Conservation (phyloP, 2,113 vertebrate genomes). For the Psittacus erithacus region DNA sequence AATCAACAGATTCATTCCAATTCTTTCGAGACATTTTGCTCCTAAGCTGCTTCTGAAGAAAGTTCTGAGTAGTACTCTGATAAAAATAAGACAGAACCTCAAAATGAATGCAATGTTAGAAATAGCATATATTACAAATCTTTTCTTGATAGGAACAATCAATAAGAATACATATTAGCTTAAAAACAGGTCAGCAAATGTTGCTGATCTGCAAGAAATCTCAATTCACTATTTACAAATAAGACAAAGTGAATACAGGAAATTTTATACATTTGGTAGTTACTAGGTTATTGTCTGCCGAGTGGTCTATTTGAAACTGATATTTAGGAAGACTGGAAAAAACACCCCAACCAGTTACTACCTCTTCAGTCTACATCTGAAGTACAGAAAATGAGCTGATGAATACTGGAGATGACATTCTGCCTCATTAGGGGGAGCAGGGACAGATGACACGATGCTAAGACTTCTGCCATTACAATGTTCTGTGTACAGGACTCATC, state of each 20-base stretch:
- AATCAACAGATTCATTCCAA: constrained; percentile 66
- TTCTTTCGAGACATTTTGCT: constrained; percentile 66
- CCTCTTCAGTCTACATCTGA: constrained; percentile 62
- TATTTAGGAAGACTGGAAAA: constrained; percentile 79
- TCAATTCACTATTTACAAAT: constrained; percentile 85
- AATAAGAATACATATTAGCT: constrained; percentile 85
- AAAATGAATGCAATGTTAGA: constrained; percentile 82
- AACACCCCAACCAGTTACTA: constrained; percentile 67
- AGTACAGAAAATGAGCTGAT: constrained; percentile 68
- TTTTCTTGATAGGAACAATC: constrained; percentile 81
- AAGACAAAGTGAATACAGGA: constrained; percentile 86
- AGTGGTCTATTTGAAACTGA: constrained; percentile 79
- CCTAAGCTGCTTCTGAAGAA: constrained; percentile 81
- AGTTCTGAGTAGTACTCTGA: constrained; percentile 77
- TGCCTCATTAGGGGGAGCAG: constrained; percentile 59
- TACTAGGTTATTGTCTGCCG: constrained; percentile 78
- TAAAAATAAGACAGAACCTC: constrained; percentile 81
- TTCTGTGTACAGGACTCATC: not conserved
- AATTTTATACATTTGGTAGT: constrained; percentile 86
- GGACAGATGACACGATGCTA: constrained; percentile 22
- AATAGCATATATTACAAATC: constrained; percentile 86
- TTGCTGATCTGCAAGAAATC: constrained; percentile 80
- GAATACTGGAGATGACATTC: constrained; percentile 67
- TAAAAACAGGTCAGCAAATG: constrained; percentile 86
- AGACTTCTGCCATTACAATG: constrained; percentile 40